Base-by-base conservation (phyloP, 1,140 invertebrate genomes). In the Monomorium pharaonis region DNA sequence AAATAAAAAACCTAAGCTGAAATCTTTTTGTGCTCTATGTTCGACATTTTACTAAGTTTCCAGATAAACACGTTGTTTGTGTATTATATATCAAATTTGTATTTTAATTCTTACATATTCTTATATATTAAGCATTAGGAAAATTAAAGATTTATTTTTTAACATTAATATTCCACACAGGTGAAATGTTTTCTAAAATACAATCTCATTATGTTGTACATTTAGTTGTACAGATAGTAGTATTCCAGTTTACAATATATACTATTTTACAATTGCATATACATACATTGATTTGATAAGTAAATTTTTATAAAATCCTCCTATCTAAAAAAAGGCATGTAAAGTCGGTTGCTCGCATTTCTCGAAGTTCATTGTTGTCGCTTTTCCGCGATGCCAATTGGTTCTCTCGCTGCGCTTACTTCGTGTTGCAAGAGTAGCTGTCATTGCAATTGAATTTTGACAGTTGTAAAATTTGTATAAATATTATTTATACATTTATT, bases 241-340 rank as follows among this genome's bases (percentile, higher is more conserved):
- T 21, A 4, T 6, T 0, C n/a, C 12, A 69, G 33, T 58, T 83
- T 72, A 72, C 18, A 10, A 83, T 24, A 9, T 21, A 14, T 47
- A 58, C 72, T 72, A 70, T 58, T 83, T 83, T 18, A 21, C 21
- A 33, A 18, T n/a, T 21, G 49, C 37, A 27, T 18, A 58, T 70
- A 81, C 65, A n/a, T 58, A 47, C 14, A 33, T 21, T 12, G 65
- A 81, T 81, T 51, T 18, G 21, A 56, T n/a, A n/a, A n/a, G n/a
- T n/a, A n/a, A n/a, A n/a, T n/a, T n/a, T n/a, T n/a, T n/a, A n/a
- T n/a, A n/a, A n/a, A n/a, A n/a, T n/a, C n/a, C n/a, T n/a, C n/a
- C n/a, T n/a, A n/a, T n/a, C n/a, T n/a, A n/a, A n/a, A n/a, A n/a
- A n/a, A n/a, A n/a, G n/a, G n/a, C n/a, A n/a, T n/a, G n/a, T n/a